These are phyloP conservation scores for Nemurella pictetii DNA, from an alignment of 2,888 invertebrate genomes.

Conservation along the genomic window DNA sequence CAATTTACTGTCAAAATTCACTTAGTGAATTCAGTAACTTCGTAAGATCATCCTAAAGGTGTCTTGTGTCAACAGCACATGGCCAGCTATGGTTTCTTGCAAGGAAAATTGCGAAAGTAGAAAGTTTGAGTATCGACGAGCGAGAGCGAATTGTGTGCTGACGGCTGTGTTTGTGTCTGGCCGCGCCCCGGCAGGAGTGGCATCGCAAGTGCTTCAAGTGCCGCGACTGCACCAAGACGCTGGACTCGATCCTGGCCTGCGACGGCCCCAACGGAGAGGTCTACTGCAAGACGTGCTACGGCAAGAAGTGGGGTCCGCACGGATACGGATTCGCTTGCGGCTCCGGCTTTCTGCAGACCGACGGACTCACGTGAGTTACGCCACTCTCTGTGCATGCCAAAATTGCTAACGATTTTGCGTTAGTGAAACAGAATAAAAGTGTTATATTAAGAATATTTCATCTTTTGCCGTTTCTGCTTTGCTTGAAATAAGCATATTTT, in stretches of 20 bases:
- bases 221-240: slow-evolving; percentile 87
- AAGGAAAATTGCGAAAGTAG: too few species aligned
- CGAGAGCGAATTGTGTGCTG: too few species aligned
- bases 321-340: slow-evolving; percentile 95
- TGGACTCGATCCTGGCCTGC: slow-evolving; percentile 94
- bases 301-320: slow-evolving; percentile 97
- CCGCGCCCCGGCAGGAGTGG: slow-evolving; percentile 74
- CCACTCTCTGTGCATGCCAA: too few species aligned
- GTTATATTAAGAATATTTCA: background rate
- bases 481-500: too few species aligned
- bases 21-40: too few species aligned
- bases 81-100: too few species aligned
- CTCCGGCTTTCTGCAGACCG: slow-evolving; percentile 90
- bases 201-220: slow-evolving; percentile 94
- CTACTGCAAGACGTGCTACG: slow-evolving; percentile 97
- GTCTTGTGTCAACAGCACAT: background rate
- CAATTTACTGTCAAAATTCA: too few species aligned
- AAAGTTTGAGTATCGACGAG: too few species aligned
- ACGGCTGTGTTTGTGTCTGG: background rate
- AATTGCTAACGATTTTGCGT: too few species aligned
- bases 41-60: background rate
- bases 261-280: slow-evolving; percentile 92
- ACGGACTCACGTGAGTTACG: slow-evolving; percentile 77
- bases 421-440: slow-evolving; percentile 27
- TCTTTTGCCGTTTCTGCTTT: too few species aligned